These are phyloP conservation scores for Cepphus grylle DNA, from an alignment of 2,113 vertebrate genomes.

Conservation along the genomic window DNA sequence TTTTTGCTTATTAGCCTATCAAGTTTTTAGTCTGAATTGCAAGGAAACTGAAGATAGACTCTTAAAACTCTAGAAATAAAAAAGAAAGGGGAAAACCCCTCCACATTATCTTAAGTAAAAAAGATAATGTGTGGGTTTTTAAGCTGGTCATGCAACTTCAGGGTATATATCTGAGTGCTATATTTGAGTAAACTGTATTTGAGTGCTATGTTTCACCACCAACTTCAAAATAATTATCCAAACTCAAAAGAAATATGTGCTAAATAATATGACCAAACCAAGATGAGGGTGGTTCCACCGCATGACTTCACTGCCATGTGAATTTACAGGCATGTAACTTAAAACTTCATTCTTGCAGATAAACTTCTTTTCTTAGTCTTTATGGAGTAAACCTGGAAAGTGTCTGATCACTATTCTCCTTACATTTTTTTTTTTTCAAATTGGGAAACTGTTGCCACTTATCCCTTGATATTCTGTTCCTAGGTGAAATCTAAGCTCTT, in stretches of 20 bases:
- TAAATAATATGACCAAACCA: constrained; percentile 6
- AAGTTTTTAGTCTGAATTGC: background rate
- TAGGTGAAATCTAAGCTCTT: background rate
- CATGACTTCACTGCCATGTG: background rate
- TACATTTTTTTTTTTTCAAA: background rate
- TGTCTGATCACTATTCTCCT: background rate
- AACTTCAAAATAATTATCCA: constrained; percentile 7
- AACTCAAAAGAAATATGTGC: constrained; percentile 18
- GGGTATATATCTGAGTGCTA: background rate
- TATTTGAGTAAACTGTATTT: background rate
- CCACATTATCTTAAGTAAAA: background rate
- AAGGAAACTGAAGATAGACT: background rate
- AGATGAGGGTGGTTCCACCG: background rate
- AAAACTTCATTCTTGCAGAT: background rate
- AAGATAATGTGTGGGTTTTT: background rate
- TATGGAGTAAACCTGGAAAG: background rate
- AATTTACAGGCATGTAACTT: background rate
- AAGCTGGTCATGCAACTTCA: background rate
- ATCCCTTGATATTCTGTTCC: background rate
- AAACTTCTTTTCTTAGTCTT: background rate
- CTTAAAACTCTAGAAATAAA: background rate
- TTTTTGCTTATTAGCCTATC: background rate
- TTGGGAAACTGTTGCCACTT: background rate
- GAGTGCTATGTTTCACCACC: background rate
- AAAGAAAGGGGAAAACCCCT: background rate